Evolutionary conservation across 2,113 vertebrate genomes (phyloP).

Genomic region (Osmerus mordax): DNA sequence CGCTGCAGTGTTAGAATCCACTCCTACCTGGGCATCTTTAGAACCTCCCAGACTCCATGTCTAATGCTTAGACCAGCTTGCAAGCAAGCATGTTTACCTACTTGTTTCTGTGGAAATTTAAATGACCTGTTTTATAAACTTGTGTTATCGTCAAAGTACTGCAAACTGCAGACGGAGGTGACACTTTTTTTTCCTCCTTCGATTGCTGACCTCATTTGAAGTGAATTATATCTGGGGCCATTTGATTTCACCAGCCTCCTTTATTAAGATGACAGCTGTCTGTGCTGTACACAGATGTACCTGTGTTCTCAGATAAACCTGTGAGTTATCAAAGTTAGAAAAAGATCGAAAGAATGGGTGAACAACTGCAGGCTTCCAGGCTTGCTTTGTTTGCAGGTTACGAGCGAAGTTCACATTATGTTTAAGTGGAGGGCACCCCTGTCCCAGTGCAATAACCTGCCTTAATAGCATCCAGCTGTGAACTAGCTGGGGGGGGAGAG

Average conservation of each 20-base stretch:
- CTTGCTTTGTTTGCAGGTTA: slow-evolving; percentile 46
- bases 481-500: slow-evolving; percentile 29
- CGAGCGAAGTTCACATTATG: background rate
- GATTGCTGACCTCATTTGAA: too few species aligned
- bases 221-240: too few species aligned
- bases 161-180: background rate
- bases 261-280: too few species aligned
- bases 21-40: background rate
- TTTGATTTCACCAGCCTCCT: too few species aligned
- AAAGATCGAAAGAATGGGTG: too few species aligned
- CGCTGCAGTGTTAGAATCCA: too few species aligned
- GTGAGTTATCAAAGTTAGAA: too few species aligned
- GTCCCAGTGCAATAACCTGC: slow-evolving; percentile 46
- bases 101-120: too few species aligned
- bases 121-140: too few species aligned
- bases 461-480: slow-evolving; percentile 71
- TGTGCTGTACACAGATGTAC: too few species aligned
- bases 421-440: slow-evolving; percentile 52
- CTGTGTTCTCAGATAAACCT: too few species aligned
- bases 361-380: too few species aligned
- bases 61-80: background rate
- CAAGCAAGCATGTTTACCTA: background rate
- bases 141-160: background rate
- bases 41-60: background rate
- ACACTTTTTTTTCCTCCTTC: background rate